Percentiles rank a stretch among this genome's conserved stretches.
phyloP scores from a whole-genome alignment of 2,888 invertebrate species.

The Anoplius nigerrimus region DNA sequence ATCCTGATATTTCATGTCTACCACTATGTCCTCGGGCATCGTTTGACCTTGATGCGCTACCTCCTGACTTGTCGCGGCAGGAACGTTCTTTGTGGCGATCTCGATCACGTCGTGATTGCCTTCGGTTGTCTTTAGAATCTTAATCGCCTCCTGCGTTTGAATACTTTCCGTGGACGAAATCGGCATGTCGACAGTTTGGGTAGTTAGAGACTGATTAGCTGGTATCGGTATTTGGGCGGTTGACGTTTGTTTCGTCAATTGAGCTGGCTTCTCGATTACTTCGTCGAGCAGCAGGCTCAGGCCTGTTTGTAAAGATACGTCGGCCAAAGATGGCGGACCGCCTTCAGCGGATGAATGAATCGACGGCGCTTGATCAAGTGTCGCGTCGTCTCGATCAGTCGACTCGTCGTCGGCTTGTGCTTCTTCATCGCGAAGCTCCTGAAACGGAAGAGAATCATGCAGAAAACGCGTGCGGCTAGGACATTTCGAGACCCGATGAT shows the following conservation, averaged over 20 bases:
- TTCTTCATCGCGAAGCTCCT: conserved; percentile 53
- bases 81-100: conserved; percentile 71
- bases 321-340: conserved; percentile 65
- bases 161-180: conserved; percentile 38
- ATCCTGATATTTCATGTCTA: conserved; percentile 84
- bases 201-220: conserved; percentile 49
- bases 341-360: conserved; percentile 62
- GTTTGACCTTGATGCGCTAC: background rate
- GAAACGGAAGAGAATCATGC: conserved; percentile 12
- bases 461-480: no score
- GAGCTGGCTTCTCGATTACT: conserved; percentile 56
- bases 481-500: no score
- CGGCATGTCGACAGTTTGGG: conserved; percentile 42
- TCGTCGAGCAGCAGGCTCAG: conserved; percentile 65
- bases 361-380: conserved; percentile 69
- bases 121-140: conserved; percentile 67
- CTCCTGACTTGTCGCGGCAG: conserved; percentile 25
- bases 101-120: conserved; percentile 72
- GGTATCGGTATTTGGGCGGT: conserved; percentile 60
- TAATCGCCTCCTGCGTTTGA: conserved; percentile 67
- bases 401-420: conserved; percentile 50
- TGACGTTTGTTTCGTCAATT: conserved; percentile 66
- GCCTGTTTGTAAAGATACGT: conserved; percentile 72
- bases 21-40: conserved; percentile 78
- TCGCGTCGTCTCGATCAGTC: conserved; percentile 62